Base-by-base conservation (phyloP, 2,888 invertebrate genomes). In the Antitype chi region DNA sequence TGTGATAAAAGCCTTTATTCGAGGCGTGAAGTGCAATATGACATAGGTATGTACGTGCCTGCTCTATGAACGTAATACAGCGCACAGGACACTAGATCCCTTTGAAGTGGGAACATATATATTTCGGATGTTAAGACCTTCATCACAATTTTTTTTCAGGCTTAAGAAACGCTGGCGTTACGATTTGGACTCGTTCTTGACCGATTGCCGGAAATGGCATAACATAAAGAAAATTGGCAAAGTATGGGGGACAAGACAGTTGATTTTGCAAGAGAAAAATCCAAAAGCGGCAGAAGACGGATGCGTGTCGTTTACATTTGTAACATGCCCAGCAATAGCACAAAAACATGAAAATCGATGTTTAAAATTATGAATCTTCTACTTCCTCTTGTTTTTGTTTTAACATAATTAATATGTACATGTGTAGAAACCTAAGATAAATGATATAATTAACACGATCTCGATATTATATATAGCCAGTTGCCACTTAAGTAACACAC, bases 1-100 rank as follows among this genome's bases (percentile, higher is more conserved):
- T 76, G 66, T 82, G 55, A 82, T 76, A 85, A 85, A 81, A 81
- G 71, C 68, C 68, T 60, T 71, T 71, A 64, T 71, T 47, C 75
- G 43, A 28, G 49, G 20, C 53, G 43, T 70, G 38, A 49, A 80
- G 66, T 69, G 28, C 38, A 80, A 70, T 67, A 70, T 28, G 62
- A 68, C 38, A 55, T 78, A 53, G 52, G 20, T 52, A 20, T 15
- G 13, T 62, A 68, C 47, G 20, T 55, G 60, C 20, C 25, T 59
- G 64, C 55, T 38, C n/a, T 11, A 47, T 17, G 52, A 32, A 25
- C 15, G 49, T 64, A 47, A 2, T 38, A 53, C 23, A 32, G 32
- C 32, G 32, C 32, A 4, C 32, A 6, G 17, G 20, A 47, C 20
- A 66, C 53, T 64, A 32, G 32, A 53, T 47, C 52, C 20, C 17